Conservation (phyloP, 2,888 invertebrate species). For the Brachylomia viminalis region DNA sequence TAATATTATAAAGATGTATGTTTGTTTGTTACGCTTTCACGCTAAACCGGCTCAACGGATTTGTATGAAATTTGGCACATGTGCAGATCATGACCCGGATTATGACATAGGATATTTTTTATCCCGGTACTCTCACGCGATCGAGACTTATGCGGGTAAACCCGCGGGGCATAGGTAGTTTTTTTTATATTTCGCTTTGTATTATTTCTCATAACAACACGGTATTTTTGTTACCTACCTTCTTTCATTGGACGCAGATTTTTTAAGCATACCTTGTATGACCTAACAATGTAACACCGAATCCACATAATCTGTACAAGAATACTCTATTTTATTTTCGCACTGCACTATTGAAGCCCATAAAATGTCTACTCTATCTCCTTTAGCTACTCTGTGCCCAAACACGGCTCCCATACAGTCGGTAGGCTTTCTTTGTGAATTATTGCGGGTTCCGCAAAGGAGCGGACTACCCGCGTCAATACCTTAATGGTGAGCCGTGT, state of each 20-base stretch:
- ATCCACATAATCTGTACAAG: conserved; percentile 23
- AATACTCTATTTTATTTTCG: not conserved
- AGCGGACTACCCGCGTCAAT: conserved; percentile 82
- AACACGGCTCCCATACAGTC: conserved; percentile 80
- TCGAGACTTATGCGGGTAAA: too few species aligned
- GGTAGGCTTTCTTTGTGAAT: conserved; percentile 88
- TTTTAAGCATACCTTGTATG: conserved; percentile 4
- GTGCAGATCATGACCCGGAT: too few species aligned
- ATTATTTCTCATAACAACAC: not conserved
- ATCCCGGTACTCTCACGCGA: too few species aligned
- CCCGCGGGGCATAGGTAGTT: too few species aligned
- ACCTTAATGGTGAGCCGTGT: conserved; percentile 85
- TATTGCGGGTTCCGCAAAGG: conserved; percentile 84
- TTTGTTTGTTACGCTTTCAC: too few species aligned
- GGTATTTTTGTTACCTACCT: not conserved
- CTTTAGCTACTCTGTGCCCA: conserved; percentile 70
- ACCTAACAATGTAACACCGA: conserved; percentile 4
- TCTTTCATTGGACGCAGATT: not conserved
- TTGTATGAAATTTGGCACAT: too few species aligned
- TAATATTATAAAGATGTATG: too few species aligned
- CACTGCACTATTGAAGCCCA: not conserved
- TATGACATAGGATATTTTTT: too few species aligned
- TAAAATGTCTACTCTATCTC: conserved; percentile 29
- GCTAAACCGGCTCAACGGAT: too few species aligned
- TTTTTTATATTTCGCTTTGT: too few species aligned